Base-by-base conservation (phyloP, 2,888 invertebrate genomes). In the Oxytorus armatus region DNA sequence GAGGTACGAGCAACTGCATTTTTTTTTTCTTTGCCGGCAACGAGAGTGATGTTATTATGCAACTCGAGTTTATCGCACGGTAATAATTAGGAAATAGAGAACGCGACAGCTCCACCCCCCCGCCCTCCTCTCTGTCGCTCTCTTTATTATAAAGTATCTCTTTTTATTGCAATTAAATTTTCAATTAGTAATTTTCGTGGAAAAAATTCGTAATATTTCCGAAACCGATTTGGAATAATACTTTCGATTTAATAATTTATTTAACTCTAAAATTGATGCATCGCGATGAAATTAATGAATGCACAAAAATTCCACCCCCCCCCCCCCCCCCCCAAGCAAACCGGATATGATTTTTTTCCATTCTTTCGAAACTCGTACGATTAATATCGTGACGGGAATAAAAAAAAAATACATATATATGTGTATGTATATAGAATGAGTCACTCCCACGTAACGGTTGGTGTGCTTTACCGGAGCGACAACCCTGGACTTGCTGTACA, bases 381-480 rank as follows among this genome's bases (percentile, higher is more conserved):
- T 79, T 55, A 74, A 69, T 74, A 79, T 77, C 72, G 72, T 73
- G 80, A 77, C 61, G 11, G 55, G 72, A 76, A 77, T 80, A 68
- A 23, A 14, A 44, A 47, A 57, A n/a, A 47, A 36, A 23, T 21
- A 5, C 1, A 61, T 25, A 42, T n/a, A n/a, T n/a, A n/a, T n/a
- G n/a, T n/a, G n/a, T n/a, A n/a, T n/a, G n/a, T n/a, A n/a, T n/a
- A 44, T 53, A 51, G 42, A 42, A 33, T 53, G 4, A 25, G 53
- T 73, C 63, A 73, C 63, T 63, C 77, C 63, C 44, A 77, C 72
- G 80, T 80, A 80, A 77, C 80, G 80, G 76, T 72, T 11, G 65
- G 79, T 70, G 70, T 47, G 66, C 61, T 76, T 72, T 66, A 72
- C 51, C 76, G 63, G 65, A 70, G 70, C 65, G 75, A 51, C 69